Conservation (phyloP, 2,888 invertebrate species). For the Sminthurides aquaticus region DNA sequence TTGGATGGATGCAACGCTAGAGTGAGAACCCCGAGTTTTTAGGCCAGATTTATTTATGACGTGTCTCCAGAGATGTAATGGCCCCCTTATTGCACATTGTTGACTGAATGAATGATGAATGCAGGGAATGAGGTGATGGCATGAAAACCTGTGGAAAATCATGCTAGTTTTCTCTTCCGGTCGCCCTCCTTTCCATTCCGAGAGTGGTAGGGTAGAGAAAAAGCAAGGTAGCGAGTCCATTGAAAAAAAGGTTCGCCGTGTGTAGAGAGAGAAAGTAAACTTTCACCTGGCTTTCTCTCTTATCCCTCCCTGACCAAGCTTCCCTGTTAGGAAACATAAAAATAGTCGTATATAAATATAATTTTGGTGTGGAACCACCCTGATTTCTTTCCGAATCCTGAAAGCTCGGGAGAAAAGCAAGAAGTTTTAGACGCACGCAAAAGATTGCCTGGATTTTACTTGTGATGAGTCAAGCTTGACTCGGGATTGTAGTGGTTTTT, state of each 20-base stretch:
- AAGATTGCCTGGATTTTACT: too few species aligned
- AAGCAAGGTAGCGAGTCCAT: too few species aligned
- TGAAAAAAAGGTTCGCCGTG: too few species aligned
- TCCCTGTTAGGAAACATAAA: background rate
- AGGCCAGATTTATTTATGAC: constrained; percentile 24
- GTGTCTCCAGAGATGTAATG: constrained; percentile 25
- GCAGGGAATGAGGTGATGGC: constrained; percentile 18
- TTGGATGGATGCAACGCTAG: background rate
- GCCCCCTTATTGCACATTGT: constrained; percentile 27
- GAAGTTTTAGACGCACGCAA: too few species aligned
- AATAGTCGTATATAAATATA: background rate
- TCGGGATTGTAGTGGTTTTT: too few species aligned
- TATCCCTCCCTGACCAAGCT: too few species aligned
- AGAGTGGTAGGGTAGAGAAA: constrained; percentile 1
- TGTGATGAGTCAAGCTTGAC: too few species aligned
- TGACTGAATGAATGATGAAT: constrained; percentile 28
- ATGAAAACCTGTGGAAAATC: background rate
- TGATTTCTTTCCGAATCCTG: too few species aligned
- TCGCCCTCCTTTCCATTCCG: background rate
- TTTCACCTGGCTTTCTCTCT: too few species aligned
- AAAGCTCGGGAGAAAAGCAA: too few species aligned
- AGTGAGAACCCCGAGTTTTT: background rate
- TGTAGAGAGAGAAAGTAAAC: too few species aligned
- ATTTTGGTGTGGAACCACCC: too few species aligned
- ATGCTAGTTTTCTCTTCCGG: background rate